Evolutionary conservation across 2,797 vertebrate species (phyloP), one percentile per base, ranked within the genome.

Genomic region (Discoglossus pictus): DNA sequence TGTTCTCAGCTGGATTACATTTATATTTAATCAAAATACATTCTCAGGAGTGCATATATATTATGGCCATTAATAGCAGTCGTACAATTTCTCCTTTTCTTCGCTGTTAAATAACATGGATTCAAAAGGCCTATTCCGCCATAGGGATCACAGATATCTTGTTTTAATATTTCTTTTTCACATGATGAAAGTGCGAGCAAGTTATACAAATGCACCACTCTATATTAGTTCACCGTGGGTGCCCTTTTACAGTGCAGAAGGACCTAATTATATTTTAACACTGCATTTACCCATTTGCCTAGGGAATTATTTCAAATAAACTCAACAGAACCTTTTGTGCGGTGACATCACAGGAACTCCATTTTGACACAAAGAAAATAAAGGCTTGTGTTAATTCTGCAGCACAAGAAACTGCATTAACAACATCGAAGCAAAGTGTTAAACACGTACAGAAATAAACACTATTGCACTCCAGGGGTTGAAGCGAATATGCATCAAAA

Each of bases 401-500:
- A 80, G 81, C 77, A 74, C 70, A 79, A 76, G 73, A 83, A 84
- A 85, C 76, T 73, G 64, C 82, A 79, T 87, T 84, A 87, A 79
- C 78, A 72, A 82, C 71, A 76, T 84, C 79, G 79, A 85, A 84
- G 63, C 78, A 70, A 77, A 82, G 78, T 72, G 80, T 83, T 78
- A 84, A 83, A 80, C 83, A 79, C 73, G 66, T 15, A 79, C 76
- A 0, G 77, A 85, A 84, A 88, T 81, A 81, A 87, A 80, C 1
- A 48, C 73, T 66, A 64, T 65, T 74, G 74, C 83, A 80, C 81
- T 82, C 79, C 82, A 80, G 84, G 83, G 86, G 77, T 84, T 79
- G 88, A 84, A 82, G 83, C 76, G 79, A 86, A 82, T 84, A 86
- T 87, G 86, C 84, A 88, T 88, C 86, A 86, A 85, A 87, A 87